A percentile compares a stretch with the other conserved stretches of the same genome.
phyloP scores from a whole-genome alignment of 2,888 invertebrate genomes.

The Idaea aversata region DNA sequence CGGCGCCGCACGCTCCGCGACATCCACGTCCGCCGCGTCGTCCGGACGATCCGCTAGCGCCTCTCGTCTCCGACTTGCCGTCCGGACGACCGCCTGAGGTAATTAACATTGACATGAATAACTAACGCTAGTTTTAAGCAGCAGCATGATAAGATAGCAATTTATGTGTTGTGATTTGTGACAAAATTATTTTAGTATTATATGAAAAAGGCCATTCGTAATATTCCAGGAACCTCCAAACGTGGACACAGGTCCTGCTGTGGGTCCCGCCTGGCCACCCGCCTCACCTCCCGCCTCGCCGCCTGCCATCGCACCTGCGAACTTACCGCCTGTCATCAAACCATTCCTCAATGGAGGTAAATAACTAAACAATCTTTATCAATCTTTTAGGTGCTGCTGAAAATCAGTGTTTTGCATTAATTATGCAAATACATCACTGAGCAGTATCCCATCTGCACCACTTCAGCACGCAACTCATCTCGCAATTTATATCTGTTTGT shows the following conservation, averaged over 20 bases:
- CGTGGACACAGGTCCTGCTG: constrained; percentile 53
- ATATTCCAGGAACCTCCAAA: constrained; percentile 61
- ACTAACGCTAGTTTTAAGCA: too few relatives aligned
- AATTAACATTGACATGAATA: constrained; percentile 6
- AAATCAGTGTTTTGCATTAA: too few relatives aligned
- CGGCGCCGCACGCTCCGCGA: constrained; percentile 27
- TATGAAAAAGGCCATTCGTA: constrained; percentile 4
- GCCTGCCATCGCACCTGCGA: constrained; percentile 52
- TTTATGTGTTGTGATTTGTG: too few relatives aligned
- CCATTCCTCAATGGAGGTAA: constrained; percentile 77
- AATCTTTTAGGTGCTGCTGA: too few relatives aligned
- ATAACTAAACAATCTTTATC: constrained; percentile 15
- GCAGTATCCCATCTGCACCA: too few relatives aligned
- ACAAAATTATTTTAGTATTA: neutral
- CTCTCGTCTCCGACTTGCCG: constrained; percentile 36
- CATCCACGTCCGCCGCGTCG: constrained; percentile 35
- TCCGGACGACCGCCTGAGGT: constrained; percentile 70
- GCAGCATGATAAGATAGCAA: too few relatives aligned
- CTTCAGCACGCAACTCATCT: too few relatives aligned
- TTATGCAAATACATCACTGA: too few relatives aligned
- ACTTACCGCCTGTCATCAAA: constrained; percentile 72
- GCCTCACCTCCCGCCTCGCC: constrained; percentile 48
- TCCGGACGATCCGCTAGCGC: constrained; percentile 35
- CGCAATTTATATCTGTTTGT: too few relatives aligned
- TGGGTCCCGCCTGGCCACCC: constrained; percentile 45